phyloP scores from a whole-genome alignment of 1,140 invertebrate genomes.

The Panulirus ornatus region DNA sequence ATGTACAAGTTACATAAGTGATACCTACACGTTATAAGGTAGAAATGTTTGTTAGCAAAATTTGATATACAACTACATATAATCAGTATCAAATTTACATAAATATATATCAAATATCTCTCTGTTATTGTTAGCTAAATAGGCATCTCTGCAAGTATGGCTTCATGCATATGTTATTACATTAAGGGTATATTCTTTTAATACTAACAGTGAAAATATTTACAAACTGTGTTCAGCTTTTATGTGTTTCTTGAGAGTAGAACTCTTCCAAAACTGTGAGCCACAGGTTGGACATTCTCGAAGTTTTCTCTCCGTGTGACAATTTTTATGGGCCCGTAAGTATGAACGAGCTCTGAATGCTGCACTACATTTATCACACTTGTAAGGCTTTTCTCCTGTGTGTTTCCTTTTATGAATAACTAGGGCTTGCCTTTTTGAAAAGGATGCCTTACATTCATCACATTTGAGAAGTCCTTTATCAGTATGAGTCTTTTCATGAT shows the following conservation, averaged over 20 bases:
- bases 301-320: constrained; percentile 13
- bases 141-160: no score
- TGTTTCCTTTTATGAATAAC: not conserved
- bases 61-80: not conserved
- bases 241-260: constrained; percentile 31
- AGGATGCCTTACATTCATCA: not conserved
- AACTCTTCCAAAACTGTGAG: constrained; percentile 41
- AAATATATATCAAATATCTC: not conserved
- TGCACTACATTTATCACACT: constrained; percentile 16
- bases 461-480: not conserved
- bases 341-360: not conserved
- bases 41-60: not conserved
- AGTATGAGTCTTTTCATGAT: not conserved
- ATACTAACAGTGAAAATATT: not conserved
- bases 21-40: constrained; percentile 78
- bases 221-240: constrained; percentile 9
- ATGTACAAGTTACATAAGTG: no score
- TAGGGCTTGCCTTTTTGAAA: not conserved
- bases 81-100: not conserved
- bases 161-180: no score
- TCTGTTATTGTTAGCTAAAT: no score
- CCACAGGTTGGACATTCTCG: constrained; percentile 33
- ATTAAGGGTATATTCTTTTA: no score
- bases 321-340: constrained; percentile 4
- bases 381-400: not conserved